These are phyloP conservation scores for Cydia splendana DNA, from an alignment of 1,140 invertebrate species.

Conservation along the genomic window DNA sequence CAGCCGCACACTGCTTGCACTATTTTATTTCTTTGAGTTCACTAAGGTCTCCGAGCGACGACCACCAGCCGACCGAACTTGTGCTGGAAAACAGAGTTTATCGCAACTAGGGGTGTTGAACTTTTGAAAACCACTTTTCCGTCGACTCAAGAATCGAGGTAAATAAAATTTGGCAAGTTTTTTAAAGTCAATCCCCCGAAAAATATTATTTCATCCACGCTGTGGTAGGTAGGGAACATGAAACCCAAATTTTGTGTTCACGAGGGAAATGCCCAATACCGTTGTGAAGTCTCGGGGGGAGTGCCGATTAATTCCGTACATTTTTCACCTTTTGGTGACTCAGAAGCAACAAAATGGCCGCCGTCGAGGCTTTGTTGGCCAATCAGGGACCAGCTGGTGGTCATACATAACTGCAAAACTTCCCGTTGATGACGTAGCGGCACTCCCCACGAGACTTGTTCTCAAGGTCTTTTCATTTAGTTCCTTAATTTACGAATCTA, in stretches of 20 bases:
- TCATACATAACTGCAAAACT: conserved; percentile 77
- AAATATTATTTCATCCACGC: conserved; percentile 56
- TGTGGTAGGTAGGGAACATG: conserved; percentile 68
- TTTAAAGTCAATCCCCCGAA: conserved; percentile 34
- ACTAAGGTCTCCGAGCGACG: not conserved
- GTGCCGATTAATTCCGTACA: conserved; percentile 75
- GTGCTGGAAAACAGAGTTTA: conserved; percentile 22
- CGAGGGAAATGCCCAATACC: conserved; percentile 80
- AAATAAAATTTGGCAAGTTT: conserved; percentile 35
- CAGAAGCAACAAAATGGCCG: conserved; percentile 80
- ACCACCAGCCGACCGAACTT: conserved; percentile 24
- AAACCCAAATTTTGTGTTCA: conserved; percentile 79
- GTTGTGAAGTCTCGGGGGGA: conserved; percentile 78
- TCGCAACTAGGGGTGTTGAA: not conserved
- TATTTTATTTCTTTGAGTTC: conserved; percentile 3
- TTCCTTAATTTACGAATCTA: conserved; percentile 57
- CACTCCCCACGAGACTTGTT: conserved; percentile 79
- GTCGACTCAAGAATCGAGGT: conserved; percentile 37
- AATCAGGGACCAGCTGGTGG: conserved; percentile 64
- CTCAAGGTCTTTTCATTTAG: conserved; percentile 79
- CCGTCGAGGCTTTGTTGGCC: conserved; percentile 75
- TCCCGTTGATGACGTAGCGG: conserved; percentile 70
- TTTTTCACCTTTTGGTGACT: conserved; percentile 80
- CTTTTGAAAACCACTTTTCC: conserved; percentile 45
- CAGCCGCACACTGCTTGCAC: conserved; percentile 1